Conservation (phyloP, 37 sponge, comb jelly and placozoan species). For the Halisarca cf. caerulea region DNA sequence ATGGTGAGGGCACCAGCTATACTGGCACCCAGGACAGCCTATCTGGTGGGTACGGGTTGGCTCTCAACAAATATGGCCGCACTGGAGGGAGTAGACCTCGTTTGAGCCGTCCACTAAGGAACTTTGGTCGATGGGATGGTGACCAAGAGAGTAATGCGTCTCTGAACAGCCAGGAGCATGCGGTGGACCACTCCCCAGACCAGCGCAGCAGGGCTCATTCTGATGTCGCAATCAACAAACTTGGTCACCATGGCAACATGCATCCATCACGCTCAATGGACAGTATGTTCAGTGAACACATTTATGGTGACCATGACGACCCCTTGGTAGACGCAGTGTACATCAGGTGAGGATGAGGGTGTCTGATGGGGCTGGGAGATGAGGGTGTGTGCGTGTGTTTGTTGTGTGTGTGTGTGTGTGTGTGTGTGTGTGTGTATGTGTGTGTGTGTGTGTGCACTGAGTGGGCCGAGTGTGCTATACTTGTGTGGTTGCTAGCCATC, state of each 20-base stretch:
- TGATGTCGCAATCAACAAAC: not conserved
- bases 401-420: too few relatives aligned
- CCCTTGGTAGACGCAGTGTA: constrained; percentile 72
- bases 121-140: not conserved
- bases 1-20: not conserved
- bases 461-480: not conserved
- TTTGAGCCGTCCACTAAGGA: not conserved
- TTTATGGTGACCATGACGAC: constrained; percentile 54
- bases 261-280: constrained; percentile 12
- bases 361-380: too few relatives aligned
- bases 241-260: not conserved
- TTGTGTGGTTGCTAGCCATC: too few relatives aligned
- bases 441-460: not conserved
- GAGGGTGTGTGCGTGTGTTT: too few relatives aligned
- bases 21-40: constrained; percentile 18
- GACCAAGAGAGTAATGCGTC: not conserved
- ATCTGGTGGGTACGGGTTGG: not conserved
- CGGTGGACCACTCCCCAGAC: constrained; percentile 6
- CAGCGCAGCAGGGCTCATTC: not conserved
- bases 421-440: not conserved
- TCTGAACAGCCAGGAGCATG: constrained; percentile 21
- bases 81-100: not conserved
- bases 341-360: constrained; percentile 53
- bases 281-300: not conserved
- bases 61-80: not conserved